Evolutionary conservation across 2,797 vertebrate species (phyloP).

Genomic region (Buceros bicornis): DNA sequence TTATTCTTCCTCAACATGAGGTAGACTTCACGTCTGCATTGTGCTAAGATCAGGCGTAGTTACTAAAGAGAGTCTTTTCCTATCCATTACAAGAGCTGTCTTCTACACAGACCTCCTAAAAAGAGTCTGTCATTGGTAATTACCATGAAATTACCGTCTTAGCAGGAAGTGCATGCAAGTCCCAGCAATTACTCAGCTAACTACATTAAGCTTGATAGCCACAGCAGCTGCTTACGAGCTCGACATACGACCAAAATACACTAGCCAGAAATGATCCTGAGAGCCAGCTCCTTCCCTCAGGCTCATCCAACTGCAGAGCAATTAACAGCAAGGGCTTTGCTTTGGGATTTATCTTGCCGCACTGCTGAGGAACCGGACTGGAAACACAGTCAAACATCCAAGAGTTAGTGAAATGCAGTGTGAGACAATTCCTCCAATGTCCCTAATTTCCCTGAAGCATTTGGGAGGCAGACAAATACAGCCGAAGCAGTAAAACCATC

Average conservation of each 20-base stretch:
- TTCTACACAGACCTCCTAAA: conserved; percentile 27
- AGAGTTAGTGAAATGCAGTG: background rate
- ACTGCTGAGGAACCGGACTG: background rate
- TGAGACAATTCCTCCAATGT: background rate
- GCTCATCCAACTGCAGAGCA: background rate
- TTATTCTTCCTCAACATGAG: background rate
- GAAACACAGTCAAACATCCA: background rate
- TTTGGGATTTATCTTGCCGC: background rate
- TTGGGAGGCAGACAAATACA: background rate
- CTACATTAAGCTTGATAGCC: conserved; percentile 50
- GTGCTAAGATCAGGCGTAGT: background rate
- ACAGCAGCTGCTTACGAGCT: conserved; percentile 50
- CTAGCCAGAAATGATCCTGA: background rate
- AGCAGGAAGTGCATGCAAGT: conserved; percentile 59
- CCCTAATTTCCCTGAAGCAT: background rate
- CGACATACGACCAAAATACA: background rate
- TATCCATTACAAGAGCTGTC: background rate
- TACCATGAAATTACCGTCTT: conserved; percentile 40
- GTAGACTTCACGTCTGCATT: background rate
- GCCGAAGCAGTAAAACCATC: background rate
- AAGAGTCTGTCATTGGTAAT: conserved; percentile 59
- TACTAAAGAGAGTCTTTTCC: background rate
- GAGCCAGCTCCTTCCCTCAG: background rate
- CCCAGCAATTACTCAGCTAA: conserved; percentile 66
- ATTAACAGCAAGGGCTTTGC: background rate